These are phyloP conservation scores for Rhynchomys soricoides DNA, from an alignment of 2,113 vertebrate species.

Conservation along the genomic window DNA sequence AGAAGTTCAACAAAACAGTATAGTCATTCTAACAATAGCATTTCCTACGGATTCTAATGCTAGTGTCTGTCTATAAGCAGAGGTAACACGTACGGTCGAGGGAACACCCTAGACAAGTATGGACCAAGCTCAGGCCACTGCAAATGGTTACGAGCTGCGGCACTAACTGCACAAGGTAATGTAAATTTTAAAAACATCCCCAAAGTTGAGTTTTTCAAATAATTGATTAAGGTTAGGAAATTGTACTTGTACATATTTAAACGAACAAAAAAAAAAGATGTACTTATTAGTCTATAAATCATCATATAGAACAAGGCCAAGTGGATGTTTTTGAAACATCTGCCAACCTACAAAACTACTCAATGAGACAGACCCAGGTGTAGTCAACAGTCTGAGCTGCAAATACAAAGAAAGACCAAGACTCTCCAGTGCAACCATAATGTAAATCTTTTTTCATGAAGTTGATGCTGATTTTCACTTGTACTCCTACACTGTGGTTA, in stretches of 20 bases:
- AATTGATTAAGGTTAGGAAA: not conserved
- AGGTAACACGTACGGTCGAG: not conserved
- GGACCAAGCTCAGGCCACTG: not conserved
- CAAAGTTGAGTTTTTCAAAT: not conserved
- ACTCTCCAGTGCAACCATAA: not conserved
- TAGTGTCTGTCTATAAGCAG: not conserved
- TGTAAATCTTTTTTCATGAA: not conserved
- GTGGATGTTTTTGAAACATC: not conserved
- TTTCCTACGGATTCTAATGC: conserved; percentile 13
- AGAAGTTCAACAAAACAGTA: not conserved
- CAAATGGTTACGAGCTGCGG: conserved; percentile 10
- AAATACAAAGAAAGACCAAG: not conserved
- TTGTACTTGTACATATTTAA: not conserved
- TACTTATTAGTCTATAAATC: conserved; percentile 3
- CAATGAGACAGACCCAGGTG: not conserved
- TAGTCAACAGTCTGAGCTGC: not conserved
- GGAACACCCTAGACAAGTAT: not conserved
- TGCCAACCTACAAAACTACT: conserved; percentile 8
- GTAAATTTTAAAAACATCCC: not conserved
- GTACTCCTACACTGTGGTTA: not conserved
- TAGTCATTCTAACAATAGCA: not conserved
- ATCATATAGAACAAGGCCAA: not conserved
- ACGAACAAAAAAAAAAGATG: conserved; percentile 7
- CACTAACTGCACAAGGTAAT: not conserved
- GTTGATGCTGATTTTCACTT: conserved; percentile 32